Base-by-base conservation (phyloP, 1,140 invertebrate genomes). In the Heliothis subflexa region DNA sequence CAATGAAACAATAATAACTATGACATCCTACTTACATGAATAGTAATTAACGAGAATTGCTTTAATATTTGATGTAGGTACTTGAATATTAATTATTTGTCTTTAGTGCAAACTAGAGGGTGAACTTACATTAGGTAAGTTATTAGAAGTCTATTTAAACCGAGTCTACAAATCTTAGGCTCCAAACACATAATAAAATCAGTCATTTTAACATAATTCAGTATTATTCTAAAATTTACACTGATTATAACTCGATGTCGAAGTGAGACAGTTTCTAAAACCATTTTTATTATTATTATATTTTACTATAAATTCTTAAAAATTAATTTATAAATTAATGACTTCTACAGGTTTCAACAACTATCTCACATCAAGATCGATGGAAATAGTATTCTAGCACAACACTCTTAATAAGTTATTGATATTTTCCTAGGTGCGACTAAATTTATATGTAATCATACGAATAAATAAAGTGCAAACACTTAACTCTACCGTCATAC, bases 171-270 rank as follows among this genome's bases (percentile, higher is more conserved):
- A 90, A 91, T 94, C 92, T 94, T 92, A 95, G 93, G 92, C 93
- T 89, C 91, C 90, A 91, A 94, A 94, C 92, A 88, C 90, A 91
- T 94, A 94, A 95, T 95, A 92, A 94, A 94, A 95, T 95, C 94
- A 95, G 94, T 95, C 94, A 94, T 94, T 95, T 95, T 91, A 94
- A 94, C 91, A 88, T 86, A 94, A 94, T 93, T 90, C 88, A 94
- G 88, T 93, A 79, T 82, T 91, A 91, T 90, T 93, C 89, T 93
- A 92, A 90, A 92, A 93, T 93, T 83, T 94, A 94, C 92, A 93
- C 89, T 90, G 91, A 93, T 91, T 88, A 87, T 93, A 90, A 87
- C 86, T 89, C 93, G 90, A 93, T 87, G 85, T 90, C 89, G 89
- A 90, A 82, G 89, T 90, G 90, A 94, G 88, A 93, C 90, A 92